Evolutionary conservation across 2,113 vertebrate species (phyloP), one percentile per base, ranked within the genome.

Genomic region (Tricholaema leucomelas): DNA sequence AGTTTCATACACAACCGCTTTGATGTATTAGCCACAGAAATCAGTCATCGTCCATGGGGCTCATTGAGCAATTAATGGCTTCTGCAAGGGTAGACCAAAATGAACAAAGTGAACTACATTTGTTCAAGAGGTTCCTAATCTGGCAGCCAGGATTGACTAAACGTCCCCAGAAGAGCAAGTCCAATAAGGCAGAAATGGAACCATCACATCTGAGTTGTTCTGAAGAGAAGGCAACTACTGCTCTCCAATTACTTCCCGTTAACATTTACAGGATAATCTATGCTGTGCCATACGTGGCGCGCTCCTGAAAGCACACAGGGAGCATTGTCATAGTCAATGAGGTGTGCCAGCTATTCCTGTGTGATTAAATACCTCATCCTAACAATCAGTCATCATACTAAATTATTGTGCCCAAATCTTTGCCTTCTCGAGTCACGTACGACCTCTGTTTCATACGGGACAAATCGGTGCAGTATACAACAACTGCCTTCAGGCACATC

Each of bases 291-390:
- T 48, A 50, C 15, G 55, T 48, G 31, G 12, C 23, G 58, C 9
- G 33, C 27, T 84, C 75, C 48, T 71, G 55, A 90, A 83, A 78
- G 38, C 56, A 72, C 3, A 12, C 38, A 38, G 61, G 54, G 74
- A 92, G 25, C 4, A 1, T 82, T 93, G 85, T 67, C 33, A 46
- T 40, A 78, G 54, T 60, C 90, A 95, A 81, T 94, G 91, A 94
- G 61, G 85, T 81, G 87, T 93, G 73, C 60, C 64, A 93, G 14
- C 42, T 83, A 48, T 42, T 71, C 60, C 30, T 80, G 4, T 44
- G 65, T 94, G 91, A 95, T 94, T 90, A 86, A 94, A 91, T 87
- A 90, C 58, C 69, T 23, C 5, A 74, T 90, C 18, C 30, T 25
- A 81, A 44, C 20, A 60, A 66, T 87, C 76, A 81, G 85, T 82